Evolutionary conservation across 2,797 vertebrate species (phyloP).

Genomic region (Garrulus glandarius): DNA sequence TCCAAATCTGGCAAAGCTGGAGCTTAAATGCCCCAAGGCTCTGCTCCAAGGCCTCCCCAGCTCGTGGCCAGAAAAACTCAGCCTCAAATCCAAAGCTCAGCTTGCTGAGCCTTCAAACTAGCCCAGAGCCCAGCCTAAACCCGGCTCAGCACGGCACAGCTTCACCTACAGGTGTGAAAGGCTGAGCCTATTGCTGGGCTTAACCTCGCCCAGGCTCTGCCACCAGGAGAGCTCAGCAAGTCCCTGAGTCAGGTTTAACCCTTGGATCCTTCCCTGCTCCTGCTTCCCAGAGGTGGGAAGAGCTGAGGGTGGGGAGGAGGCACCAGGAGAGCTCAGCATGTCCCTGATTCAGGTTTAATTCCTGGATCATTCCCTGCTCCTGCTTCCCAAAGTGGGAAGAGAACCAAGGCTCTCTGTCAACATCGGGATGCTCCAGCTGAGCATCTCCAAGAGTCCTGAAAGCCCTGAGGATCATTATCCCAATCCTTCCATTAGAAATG

Average conservation of each 20-base stretch:
- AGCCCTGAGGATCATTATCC: neutral
- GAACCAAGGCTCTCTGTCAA: neutral
- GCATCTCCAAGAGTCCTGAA: neutral
- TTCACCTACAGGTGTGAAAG: neutral
- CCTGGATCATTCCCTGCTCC: too few species aligned
- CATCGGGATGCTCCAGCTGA: neutral
- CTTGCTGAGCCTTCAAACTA: constrained; percentile 19
- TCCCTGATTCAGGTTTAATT: too few species aligned
- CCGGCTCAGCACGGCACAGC: neutral
- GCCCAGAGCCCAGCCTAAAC: neutral
- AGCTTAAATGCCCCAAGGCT: neutral
- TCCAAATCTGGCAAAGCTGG: neutral
- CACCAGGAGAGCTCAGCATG: too few species aligned
- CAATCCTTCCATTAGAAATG: neutral
- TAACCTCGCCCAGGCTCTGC: neutral
- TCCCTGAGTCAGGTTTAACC: neutral
- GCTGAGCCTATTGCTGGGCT: neutral
- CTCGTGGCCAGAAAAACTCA: neutral
- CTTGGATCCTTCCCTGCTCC: neutral
- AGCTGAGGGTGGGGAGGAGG: too few species aligned
- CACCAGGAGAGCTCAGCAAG: neutral
- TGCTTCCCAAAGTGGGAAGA: neutral
- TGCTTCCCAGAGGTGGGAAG: neutral
- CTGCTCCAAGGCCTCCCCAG: neutral
- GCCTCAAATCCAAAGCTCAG: neutral